These are phyloP conservation scores for Cactoblastis cactorum DNA, from an alignment of 2,888 invertebrate genomes.

Conservation along the genomic window DNA sequence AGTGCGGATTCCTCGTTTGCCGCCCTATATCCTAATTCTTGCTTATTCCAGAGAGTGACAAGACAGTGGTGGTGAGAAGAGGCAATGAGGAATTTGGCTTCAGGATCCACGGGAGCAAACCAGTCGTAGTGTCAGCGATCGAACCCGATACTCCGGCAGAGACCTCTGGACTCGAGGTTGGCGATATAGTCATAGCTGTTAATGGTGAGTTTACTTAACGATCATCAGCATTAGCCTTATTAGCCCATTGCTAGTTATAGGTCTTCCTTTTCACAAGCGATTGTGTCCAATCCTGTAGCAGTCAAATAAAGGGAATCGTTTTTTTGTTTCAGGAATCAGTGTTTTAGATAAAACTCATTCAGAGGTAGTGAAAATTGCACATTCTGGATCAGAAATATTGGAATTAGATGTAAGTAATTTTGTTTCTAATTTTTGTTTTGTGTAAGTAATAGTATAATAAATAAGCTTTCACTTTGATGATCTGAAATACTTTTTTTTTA, in stretches of 20 bases:
- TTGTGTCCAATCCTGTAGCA: too few relatives aligned
- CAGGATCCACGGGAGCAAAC: slow-evolving; percentile 95
- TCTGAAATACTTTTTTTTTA: too few relatives aligned
- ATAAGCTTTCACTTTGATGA: too few relatives aligned
- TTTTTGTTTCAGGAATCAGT: slow-evolving; percentile 80
- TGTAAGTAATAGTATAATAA: too few relatives aligned
- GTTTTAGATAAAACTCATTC: slow-evolving; percentile 96
- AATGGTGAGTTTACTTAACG: slow-evolving; percentile 81
- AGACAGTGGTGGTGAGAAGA: slow-evolving; percentile 89
- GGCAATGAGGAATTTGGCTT: slow-evolving; percentile 96
- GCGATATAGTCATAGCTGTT: slow-evolving; percentile 95
- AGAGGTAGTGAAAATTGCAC: slow-evolving; percentile 95
- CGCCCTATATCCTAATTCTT: not conserved
- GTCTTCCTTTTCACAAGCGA: too few relatives aligned
- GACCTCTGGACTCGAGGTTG: slow-evolving; percentile 93
- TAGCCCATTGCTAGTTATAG: not conserved
- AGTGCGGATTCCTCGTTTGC: not conserved
- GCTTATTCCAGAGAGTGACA: slow-evolving; percentile 86
- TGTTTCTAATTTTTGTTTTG: too few relatives aligned
- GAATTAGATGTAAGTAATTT: slow-evolving; percentile 83
- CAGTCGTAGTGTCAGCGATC: slow-evolving; percentile 97
- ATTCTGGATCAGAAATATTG: slow-evolving; percentile 91
- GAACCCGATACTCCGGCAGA: slow-evolving; percentile 97
- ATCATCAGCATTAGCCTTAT: too few relatives aligned
- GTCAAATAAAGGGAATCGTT: slow-evolving; percentile 1